Evolutionary conservation across 2,797 vertebrate genomes (phyloP).

Genomic region (Mormyrops boulengeri): DNA sequence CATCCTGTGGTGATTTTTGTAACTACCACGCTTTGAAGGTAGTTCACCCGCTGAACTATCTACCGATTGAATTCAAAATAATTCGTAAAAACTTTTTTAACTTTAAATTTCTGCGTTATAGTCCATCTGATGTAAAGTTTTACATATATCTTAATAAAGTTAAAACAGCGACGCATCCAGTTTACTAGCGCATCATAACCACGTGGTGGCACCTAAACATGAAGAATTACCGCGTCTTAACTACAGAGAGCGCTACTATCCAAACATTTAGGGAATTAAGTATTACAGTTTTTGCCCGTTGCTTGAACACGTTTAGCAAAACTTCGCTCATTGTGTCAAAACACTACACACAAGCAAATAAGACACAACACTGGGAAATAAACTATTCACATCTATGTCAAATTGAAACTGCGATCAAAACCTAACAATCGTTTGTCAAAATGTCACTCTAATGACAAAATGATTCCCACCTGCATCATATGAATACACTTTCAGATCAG

Average conservation of each 20-base stretch:
- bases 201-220: background rate
- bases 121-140: background rate
- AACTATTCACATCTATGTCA: no score
- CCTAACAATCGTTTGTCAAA: no score
- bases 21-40: background rate
- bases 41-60: background rate
- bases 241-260: background rate
- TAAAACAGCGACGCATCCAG: background rate
- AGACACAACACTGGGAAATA: no score
- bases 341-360: no score
- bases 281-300: no score
- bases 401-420: no score
- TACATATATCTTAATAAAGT: background rate
- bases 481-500: no score
- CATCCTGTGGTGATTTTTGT: slow-evolving; percentile 8
- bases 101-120: background rate
- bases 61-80: background rate
- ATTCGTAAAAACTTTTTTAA: background rate
- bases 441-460: no score
- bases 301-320: no score
- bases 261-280: background rate
- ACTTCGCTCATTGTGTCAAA: no score
- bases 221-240: background rate
- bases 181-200: background rate
- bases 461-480: no score